Conservation (phyloP, 2,888 invertebrate species). For the Athalia circularis region DNA sequence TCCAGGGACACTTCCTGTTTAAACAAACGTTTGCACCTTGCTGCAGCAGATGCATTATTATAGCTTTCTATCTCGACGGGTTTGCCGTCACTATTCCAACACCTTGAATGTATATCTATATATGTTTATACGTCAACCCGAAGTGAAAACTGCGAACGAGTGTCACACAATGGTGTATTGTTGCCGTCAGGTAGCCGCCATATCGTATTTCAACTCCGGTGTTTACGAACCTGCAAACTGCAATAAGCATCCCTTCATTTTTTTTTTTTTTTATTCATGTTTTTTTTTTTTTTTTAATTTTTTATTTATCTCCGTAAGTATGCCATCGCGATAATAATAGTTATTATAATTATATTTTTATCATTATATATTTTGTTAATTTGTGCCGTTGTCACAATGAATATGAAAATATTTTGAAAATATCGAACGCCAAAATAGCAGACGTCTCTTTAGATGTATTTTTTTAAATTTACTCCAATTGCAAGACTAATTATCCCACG, state of each 20-base stretch:
- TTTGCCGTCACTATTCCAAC: not conserved
- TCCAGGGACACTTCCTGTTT: conserved; percentile 5
- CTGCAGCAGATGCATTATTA: conserved; percentile 16
- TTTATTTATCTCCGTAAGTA: not conserved
- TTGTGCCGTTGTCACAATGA: not conserved
- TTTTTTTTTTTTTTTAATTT: not conserved
- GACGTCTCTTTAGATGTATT: too few relatives aligned
- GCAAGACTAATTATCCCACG: too few relatives aligned
- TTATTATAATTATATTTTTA: not conserved
- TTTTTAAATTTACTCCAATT: too few relatives aligned
- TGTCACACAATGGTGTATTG: conserved; percentile 37
- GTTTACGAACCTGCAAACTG: conserved; percentile 15
- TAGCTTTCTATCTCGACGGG: not conserved
- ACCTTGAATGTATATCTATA: not conserved
- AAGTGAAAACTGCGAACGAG: conserved; percentile 24
- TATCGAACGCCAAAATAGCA: too few relatives aligned
- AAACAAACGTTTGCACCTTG: conserved; percentile 25
- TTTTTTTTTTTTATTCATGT: not conserved
- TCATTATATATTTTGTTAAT: not conserved
- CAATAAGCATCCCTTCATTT: not conserved
- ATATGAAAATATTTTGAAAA: too few relatives aligned
- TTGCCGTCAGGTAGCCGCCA: conserved; percentile 36
- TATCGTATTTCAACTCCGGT: conserved; percentile 33
- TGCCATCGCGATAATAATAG: not conserved
- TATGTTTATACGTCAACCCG: not conserved